phyloP scores from a whole-genome alignment of 2,888 invertebrate species.

The Orthosia incerta region DNA sequence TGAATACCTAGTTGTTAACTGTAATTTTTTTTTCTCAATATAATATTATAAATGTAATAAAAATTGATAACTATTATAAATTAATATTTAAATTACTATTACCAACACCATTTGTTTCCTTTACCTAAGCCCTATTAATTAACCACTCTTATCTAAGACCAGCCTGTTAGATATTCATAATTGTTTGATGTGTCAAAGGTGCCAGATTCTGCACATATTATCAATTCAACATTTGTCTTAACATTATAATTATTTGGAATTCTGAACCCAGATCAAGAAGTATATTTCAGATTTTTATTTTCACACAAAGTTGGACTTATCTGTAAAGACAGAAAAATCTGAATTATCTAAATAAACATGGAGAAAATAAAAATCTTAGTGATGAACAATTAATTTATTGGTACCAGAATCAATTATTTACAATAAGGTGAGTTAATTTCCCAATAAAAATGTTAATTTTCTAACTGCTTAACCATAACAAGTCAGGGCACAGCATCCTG shows the following conservation, averaged over 20 bases:
- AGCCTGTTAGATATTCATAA: neutral
- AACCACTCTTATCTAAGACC: neutral
- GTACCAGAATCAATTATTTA: slow-evolving; percentile 37
- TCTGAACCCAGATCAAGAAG: too few relatives aligned
- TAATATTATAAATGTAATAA: neutral
- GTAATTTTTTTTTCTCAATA: too few relatives aligned
- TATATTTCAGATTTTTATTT: too few relatives aligned
- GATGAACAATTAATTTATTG: slow-evolving; percentile 25
- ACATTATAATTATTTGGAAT: too few relatives aligned
- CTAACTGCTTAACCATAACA: neutral
- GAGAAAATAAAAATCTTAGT: slow-evolving; percentile 20
- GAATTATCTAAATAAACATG: neutral
- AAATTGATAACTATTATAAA: too few relatives aligned
- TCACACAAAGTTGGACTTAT: too few relatives aligned
- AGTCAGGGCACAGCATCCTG: neutral
- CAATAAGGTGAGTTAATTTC: slow-evolving; percentile 6
- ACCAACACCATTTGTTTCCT: neutral
- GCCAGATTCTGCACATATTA: neutral
- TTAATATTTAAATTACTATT: neutral
- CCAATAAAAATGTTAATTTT: neutral
- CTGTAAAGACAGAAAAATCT: neutral
- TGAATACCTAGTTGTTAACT: neutral
- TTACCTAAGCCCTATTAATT: neutral
- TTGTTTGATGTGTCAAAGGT: too few relatives aligned
- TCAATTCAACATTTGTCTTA: neutral